Conservation (phyloP, 2,113 vertebrate genomes). For the Gambusia holbrooki region DNA sequence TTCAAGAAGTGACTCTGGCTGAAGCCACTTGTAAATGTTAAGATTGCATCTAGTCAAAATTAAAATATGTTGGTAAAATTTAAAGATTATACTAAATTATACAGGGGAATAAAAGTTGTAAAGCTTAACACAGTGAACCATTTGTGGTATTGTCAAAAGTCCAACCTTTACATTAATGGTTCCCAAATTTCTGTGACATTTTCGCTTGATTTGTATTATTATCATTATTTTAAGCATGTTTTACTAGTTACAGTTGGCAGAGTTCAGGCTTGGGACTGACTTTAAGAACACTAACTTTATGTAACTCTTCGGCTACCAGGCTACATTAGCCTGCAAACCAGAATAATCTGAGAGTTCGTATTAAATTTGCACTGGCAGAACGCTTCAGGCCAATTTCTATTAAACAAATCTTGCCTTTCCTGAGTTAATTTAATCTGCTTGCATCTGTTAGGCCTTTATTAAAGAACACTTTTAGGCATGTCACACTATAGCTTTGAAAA, state of each 20-base stretch:
- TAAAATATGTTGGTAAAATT: too few relatives aligned
- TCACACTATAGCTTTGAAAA: conserved; percentile 3
- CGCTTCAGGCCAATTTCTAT: too few relatives aligned
- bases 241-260: not conserved
- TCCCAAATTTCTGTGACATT: too few relatives aligned
- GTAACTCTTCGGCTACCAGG: not conserved
- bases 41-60: too few relatives aligned
- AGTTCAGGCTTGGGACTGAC: not conserved
- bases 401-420: not conserved
- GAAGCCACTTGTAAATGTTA: too few relatives aligned
- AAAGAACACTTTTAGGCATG: conserved; percentile 4
- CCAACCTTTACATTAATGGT: too few relatives aligned
- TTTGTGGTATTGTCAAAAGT: too few relatives aligned
- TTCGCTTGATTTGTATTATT: not conserved
- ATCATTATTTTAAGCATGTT: not conserved
- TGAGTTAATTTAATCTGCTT: not conserved
- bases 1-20: too few relatives aligned
- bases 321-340: conserved; percentile 7
- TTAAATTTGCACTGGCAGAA: not conserved
- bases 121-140: too few relatives aligned
- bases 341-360: not conserved
- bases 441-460: not conserved
- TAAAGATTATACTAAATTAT: too few relatives aligned
- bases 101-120: too few relatives aligned
- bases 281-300: not conserved